Conservation (phyloP, 2,113 vertebrate genomes). For the Embiotoca jacksoni region DNA sequence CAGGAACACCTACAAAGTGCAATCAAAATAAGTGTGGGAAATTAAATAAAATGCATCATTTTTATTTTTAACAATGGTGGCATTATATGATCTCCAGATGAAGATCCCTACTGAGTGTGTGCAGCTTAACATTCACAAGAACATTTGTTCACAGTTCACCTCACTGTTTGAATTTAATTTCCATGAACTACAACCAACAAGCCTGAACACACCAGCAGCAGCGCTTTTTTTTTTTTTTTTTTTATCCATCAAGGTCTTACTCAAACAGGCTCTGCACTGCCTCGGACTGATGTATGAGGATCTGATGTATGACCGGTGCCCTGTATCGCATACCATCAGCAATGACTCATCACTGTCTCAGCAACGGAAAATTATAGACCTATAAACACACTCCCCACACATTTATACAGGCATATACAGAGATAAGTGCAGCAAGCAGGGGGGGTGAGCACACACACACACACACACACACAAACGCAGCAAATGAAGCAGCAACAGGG, state of each 20-base stretch:
- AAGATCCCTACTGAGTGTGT: background rate
- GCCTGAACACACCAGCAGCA: constrained; percentile 53
- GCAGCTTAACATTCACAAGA: background rate
- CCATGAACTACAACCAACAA: constrained; percentile 40
- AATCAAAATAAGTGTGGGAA: no score
- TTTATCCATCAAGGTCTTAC: constrained; percentile 38
- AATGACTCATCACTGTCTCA: constrained; percentile 71
- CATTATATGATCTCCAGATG: background rate
- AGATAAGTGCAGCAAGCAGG: constrained; percentile 35
- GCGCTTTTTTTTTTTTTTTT: background rate
- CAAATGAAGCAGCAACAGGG: constrained; percentile 5
- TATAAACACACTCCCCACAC: constrained; percentile 62
- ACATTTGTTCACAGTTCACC: constrained; percentile 18
- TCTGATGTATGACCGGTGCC: constrained; percentile 66
- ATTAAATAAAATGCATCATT: background rate
- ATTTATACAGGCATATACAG: constrained; percentile 44
- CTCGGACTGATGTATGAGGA: constrained; percentile 54
- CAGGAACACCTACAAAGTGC: no score
- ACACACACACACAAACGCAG: background rate
- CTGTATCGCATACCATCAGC: constrained; percentile 71
- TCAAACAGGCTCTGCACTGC: constrained; percentile 32
- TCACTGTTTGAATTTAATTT: constrained; percentile 16
- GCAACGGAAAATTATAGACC: constrained; percentile 65
- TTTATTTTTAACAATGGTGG: background rate
- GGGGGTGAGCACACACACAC: background rate